Evolutionary conservation across 2,797 vertebrate species (phyloP), one percentile per base, ranked within the genome.

Genomic region (Anguilla marmorata): DNA sequence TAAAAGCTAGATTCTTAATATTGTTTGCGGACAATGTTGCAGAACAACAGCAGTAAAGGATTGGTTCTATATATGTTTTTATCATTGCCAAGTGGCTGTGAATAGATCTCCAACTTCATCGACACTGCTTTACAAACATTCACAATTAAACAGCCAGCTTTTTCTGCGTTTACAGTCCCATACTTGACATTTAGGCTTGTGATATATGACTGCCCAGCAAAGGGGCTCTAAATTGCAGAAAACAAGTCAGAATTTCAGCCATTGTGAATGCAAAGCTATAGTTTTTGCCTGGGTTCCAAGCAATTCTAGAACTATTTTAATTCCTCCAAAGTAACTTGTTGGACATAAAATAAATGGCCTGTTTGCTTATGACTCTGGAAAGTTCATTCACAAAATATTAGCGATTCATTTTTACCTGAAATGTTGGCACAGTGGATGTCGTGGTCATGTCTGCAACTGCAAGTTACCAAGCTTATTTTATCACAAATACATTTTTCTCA

Each of bases 81-180:
- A 66, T 86, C 85, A 74, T 27, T 86, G 48, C 50, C 45, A n/a
- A 24, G 30, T 50, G 45, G 41, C 60, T 30, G 37, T 66, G 85
- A 52, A 66, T 27, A 37, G 50, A 86, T 86, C 69, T 24, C 69
- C 2, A 27, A 48, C 48, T 9, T 45, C 50, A 37, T 76, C 11
- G 8, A 76, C 66, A 1, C 41, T 45, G n/a, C 86, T 54, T 27
- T 79, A 24, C 86, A 86, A 86, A 56, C 45, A 30, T 37, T 50
- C 27, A 21, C 66, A 79, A 56, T 54, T 9, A 86, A 79, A 79
- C 9, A n/a, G 27, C 21, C 1, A 16, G 41, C 86, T 54, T 56
- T 79, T 37, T 7, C 48, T 2, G n/a, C 48, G 56, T 27, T 30
- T 5, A 3, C 19, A 37, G 58, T 52, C 48, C 3, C 48, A 19